Conservation (phyloP, 37 sponge, comb jelly and placozoan genomes). For the Aplysina aerophoba region DNA sequence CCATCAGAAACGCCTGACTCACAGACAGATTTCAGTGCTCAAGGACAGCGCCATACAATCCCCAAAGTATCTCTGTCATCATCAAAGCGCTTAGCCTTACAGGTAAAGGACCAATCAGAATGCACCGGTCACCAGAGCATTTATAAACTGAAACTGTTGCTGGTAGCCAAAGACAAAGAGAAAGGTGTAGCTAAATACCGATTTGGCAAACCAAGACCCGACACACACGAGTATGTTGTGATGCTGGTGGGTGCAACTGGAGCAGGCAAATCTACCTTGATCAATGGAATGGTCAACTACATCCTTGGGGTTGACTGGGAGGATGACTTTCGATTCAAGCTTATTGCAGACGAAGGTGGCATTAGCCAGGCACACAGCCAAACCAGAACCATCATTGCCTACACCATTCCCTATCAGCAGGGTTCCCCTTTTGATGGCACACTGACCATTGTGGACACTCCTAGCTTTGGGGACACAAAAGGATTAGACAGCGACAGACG, state of each 20-base stretch:
- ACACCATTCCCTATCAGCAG: conserved; percentile 42
- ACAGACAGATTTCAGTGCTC: no score
- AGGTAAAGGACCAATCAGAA: no score
- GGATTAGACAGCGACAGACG: conserved; percentile 58
- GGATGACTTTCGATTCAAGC: conserved; percentile 70
- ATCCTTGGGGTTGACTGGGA: conserved; percentile 75
- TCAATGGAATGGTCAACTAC: conserved; percentile 78
- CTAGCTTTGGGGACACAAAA: conserved; percentile 77
- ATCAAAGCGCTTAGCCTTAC: no score
- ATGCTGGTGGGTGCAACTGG: conserved; percentile 86
- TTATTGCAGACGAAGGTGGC: conserved; percentile 38
- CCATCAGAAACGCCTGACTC: no score
- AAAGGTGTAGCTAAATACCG: no score
- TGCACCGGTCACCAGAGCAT: no score
- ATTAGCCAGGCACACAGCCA: conserved; percentile 45
- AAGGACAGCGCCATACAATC: no score
- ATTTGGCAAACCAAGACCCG: no score
- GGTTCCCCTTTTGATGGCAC: conserved; percentile 39
- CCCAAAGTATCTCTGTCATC: no score
- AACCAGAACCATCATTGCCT: conserved; percentile 68
- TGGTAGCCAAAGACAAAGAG: no score
- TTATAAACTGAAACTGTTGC: no score
- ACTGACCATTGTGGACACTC: conserved; percentile 79
- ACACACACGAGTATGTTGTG: conserved; percentile 42
- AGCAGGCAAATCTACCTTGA: conserved; percentile 77